These are phyloP conservation scores for Chaetodon auriga DNA, from an alignment of 2,113 vertebrate genomes.

Conservation along the genomic window DNA sequence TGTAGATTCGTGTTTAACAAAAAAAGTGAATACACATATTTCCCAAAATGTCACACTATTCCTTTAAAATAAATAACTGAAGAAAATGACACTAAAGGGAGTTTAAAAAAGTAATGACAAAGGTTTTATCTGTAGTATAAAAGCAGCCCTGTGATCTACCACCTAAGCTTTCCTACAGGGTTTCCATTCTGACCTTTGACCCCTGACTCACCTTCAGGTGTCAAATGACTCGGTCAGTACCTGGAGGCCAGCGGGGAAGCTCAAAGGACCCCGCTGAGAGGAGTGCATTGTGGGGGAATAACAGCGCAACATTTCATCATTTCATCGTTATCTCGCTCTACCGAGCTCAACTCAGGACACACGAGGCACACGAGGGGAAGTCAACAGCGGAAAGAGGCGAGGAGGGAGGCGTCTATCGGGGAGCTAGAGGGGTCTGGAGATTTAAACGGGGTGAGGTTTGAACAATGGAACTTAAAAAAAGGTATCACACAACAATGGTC, in stretches of 20 bases:
- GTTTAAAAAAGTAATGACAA: conserved; percentile 16
- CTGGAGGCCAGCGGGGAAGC: conserved; percentile 82
- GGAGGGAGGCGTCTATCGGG: conserved; percentile 40
- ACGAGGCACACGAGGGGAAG: conserved; percentile 65
- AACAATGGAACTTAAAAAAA: conserved; percentile 52
- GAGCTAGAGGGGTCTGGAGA: conserved; percentile 37
- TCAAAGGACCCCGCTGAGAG: conserved; percentile 82
- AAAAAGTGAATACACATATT: conserved; percentile 8
- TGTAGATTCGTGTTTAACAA: background rate
- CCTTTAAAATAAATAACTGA: conserved; percentile 30
- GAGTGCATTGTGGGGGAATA: conserved; percentile 85
- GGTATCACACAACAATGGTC: conserved; percentile 75
- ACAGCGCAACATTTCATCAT: conserved; percentile 82
- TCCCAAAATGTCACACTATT: conserved; percentile 16
- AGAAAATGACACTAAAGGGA: conserved; percentile 8
- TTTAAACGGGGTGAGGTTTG: conserved; percentile 50
- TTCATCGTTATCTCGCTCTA: conserved; percentile 68
- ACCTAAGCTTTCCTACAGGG: conserved; percentile 58
- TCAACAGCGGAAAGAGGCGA: background rate
- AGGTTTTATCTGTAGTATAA: background rate
- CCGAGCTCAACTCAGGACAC: conserved; percentile 70
- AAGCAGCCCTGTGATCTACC: conserved; percentile 40
- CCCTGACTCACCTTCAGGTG: conserved; percentile 85
- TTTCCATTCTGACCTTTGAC: conserved; percentile 63
- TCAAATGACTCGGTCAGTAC: conserved; percentile 83